Percentiles rank a stretch among this genome's conserved stretches.
These are phyloP conservation scores for Heterodera carotae DNA, from an alignment of 1,140 invertebrate species.

Conservation along the genomic window DNA sequence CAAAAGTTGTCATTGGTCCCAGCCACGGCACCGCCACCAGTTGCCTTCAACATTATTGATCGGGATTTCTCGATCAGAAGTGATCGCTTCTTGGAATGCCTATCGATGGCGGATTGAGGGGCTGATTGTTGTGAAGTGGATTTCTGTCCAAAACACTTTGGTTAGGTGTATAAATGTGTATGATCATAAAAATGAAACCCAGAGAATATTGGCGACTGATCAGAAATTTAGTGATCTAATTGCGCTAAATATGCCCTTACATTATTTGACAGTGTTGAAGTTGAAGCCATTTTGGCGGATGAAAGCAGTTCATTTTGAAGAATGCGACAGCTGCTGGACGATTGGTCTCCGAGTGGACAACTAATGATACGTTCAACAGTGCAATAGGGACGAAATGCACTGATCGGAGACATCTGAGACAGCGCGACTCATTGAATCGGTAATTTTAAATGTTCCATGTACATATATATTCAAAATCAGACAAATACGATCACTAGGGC, in stretches of 20 bases:
- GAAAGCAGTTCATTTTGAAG: conserved; percentile 11
- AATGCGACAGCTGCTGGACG: conserved; percentile 29
- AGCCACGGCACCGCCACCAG: not conserved
- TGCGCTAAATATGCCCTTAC: not conserved
- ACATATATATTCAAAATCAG: too few relatives aligned
- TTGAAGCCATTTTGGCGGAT: not conserved
- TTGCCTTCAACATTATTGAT: conserved; percentile 1
- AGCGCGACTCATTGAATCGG: too few relatives aligned
- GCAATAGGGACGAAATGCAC: conserved; percentile 46
- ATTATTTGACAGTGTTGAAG: not conserved
- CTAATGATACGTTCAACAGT: conserved; percentile 44
- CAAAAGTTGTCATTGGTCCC: not conserved
- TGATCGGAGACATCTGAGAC: conserved; percentile 43
- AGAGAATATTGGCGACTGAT: not conserved
- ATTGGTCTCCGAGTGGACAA: not conserved
- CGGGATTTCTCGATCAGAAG: not conserved
- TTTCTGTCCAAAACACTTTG: not conserved
- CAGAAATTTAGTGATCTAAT: not conserved
- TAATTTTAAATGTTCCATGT: too few relatives aligned
- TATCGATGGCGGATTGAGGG: too few relatives aligned
- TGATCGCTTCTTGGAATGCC: conserved; percentile 9
- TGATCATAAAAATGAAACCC: too few relatives aligned
- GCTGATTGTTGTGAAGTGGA: not conserved
- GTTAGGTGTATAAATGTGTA: too few relatives aligned
- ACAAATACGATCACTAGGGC: too few relatives aligned